phyloP scores from a whole-genome alignment of 2,113 vertebrate genomes.

The Mastomys natalensis region DNA sequence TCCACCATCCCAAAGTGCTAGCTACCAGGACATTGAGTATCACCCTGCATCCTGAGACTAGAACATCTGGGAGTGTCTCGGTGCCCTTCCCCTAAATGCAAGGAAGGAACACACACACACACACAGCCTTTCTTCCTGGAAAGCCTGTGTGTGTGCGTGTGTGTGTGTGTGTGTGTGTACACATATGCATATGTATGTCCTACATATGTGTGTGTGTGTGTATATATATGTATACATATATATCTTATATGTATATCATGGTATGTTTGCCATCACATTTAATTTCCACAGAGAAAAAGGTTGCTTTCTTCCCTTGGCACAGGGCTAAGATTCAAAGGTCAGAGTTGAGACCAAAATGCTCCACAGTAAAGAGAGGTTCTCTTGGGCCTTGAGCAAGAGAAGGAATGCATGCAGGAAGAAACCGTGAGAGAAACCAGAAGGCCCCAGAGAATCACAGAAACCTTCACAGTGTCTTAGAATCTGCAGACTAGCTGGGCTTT shows the following conservation, averaged over 20 bases:
- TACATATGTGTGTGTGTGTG: no score
- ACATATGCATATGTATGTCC: no score
- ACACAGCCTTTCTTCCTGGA: no score
- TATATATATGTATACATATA: not conserved
- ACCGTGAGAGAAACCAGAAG: not conserved
- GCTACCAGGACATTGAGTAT: not conserved
- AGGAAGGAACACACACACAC: no score
- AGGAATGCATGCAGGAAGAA: not conserved
- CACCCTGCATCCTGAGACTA: rapidly evolving
- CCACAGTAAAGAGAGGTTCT: not conserved
- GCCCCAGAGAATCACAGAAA: not conserved
- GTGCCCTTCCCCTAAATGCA: no score
- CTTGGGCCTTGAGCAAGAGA: not conserved
- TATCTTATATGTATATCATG: not conserved
- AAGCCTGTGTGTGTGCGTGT: no score
- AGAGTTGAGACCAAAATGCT: not conserved
- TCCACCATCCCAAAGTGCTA: not conserved
- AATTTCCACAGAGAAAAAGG: not conserved
- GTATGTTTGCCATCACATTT: not conserved
- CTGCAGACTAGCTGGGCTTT: not conserved
- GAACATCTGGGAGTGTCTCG: not conserved
- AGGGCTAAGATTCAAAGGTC: not conserved
- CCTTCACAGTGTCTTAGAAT: not conserved
- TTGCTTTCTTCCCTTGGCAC: not conserved
- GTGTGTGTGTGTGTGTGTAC: no score